These are phyloP conservation scores for Aleiodes leptofemur DNA, from an alignment of 2,888 invertebrate genomes.

Conservation along the genomic window DNA sequence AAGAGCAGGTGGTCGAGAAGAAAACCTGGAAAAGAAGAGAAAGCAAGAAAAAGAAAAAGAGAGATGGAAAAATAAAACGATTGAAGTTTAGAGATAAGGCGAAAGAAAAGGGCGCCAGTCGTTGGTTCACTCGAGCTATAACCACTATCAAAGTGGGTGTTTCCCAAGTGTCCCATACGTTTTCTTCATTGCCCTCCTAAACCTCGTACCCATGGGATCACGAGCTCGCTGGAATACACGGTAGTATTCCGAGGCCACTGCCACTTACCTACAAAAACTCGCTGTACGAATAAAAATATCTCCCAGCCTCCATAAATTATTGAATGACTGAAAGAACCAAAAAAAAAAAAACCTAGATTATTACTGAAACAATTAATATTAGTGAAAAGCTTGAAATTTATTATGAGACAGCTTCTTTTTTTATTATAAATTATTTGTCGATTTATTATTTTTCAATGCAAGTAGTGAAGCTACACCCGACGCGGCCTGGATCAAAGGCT, in stretches of 20 bases:
- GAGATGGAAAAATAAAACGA: neutral
- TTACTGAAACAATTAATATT: neutral
- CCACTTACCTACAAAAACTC: neutral
- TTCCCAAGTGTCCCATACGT: constrained; percentile 66
- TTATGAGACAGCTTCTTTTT: too few species aligned
- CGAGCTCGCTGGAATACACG: neutral
- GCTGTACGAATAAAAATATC: too few species aligned
- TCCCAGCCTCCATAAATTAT: neutral
- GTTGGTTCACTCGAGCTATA: constrained; percentile 46
- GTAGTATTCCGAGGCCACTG: neutral
- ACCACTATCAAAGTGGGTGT: constrained; percentile 66
- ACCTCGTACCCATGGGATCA: constrained; percentile 61
- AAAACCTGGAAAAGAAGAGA: constrained; percentile 13
- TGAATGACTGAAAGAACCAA: neutral
- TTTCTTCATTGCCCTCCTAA: constrained; percentile 62
- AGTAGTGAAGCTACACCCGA: too few species aligned
- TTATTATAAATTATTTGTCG: too few species aligned
- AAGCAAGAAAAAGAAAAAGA: neutral
- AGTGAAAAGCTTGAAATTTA: neutral
- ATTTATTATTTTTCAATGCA: too few species aligned
- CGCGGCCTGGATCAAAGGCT: too few species aligned
- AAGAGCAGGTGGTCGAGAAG: constrained; percentile 30
- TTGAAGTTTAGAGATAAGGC: constrained; percentile 16
- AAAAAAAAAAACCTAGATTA: too few species aligned
- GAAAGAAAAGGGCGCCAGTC: neutral